A percentile compares a stretch with the other conserved stretches of the same genome.
Conservation (phyloP, 1,140 invertebrate species). For the Melitaea cinxia region DNA sequence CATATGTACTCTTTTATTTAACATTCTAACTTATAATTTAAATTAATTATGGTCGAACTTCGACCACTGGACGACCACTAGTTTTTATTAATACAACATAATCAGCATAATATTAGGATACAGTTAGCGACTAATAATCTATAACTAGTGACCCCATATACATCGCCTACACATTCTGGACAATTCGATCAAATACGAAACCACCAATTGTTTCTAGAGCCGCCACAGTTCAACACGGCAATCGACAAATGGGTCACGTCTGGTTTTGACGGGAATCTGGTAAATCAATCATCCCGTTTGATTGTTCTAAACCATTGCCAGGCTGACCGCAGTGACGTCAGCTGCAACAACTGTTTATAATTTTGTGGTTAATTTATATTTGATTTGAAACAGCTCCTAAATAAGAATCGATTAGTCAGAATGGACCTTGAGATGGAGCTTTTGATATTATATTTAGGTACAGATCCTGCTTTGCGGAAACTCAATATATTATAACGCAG, state of each 20-base stretch:
- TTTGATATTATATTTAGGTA: neutral
- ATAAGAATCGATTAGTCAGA: conserved; percentile 8
- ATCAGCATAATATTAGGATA: too few species aligned
- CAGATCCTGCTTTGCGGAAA: neutral
- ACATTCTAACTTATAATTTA: too few species aligned
- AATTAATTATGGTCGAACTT: too few species aligned
- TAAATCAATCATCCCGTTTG: conserved; percentile 7
- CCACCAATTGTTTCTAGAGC: neutral
- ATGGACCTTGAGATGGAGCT: neutral
- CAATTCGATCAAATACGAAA: neutral
- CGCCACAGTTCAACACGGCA: neutral
- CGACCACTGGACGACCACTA: too few species aligned
- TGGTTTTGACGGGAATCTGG: neutral
- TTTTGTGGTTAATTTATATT: conserved; percentile 1
- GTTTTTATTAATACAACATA: too few species aligned
- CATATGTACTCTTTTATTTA: too few species aligned
- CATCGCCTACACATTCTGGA: neutral
- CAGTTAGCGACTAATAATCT: too few species aligned
- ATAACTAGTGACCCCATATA: too few species aligned
- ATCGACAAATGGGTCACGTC: neutral
- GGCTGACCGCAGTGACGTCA: conserved; percentile 2
- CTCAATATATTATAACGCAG: neutral
- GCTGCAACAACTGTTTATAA: conserved; percentile 7
- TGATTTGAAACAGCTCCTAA: conserved; percentile 3
- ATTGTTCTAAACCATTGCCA: neutral